Base-by-base conservation (phyloP, 2,113 vertebrate species). In the Pao palembangensis region DNA sequence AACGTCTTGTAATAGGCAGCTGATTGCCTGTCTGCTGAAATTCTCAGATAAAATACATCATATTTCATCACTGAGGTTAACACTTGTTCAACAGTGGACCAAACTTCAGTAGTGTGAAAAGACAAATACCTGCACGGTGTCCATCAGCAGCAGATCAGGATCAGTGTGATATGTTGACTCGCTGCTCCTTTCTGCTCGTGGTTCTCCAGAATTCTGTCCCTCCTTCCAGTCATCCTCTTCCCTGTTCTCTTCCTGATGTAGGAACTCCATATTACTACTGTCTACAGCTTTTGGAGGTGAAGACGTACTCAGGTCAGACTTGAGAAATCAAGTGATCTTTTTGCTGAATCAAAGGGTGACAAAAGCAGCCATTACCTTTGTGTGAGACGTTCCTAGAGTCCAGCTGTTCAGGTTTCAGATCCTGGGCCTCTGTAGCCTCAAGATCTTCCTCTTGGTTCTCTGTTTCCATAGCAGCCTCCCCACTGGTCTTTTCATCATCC, bases 91-190 rank as follows among this genome's bases (percentile, higher is more conserved):
- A 38, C 49, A 28, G 4, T 51, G n/a, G 13, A 41, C 14, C 6
- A 14, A 17, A 7, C 41, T 0, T 18, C 14, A 34, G 6, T 19
- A 15, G 3, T 0, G 2, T 6, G n/a, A 34, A 5, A 5, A 11
- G 16, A 16, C 5, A 25, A 10, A 42, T 6, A 90, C 90, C 90
- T 88, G 78, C 20, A 51, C 38, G 0, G 56, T 56, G 51, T 92
- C 88, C 69, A 86, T 51, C 46, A 98, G 76, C 46, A 98, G 76
- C 59, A 95, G 89, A 41, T 94, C 91, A 28, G 90, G 92, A 8
- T 91, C 87, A 0, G 94, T 98, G 70, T 98, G 95, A 67, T 98
- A 89, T 8, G 93, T 94, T 0, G 96, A 98, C 13, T 94, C 91
- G 16, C 19, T 90, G 61, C 79, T 92, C 80, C 93, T 91, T 66